Evolutionary conservation across 2,888 invertebrate species (phyloP).

Genomic region (Branchellion lobata): DNA sequence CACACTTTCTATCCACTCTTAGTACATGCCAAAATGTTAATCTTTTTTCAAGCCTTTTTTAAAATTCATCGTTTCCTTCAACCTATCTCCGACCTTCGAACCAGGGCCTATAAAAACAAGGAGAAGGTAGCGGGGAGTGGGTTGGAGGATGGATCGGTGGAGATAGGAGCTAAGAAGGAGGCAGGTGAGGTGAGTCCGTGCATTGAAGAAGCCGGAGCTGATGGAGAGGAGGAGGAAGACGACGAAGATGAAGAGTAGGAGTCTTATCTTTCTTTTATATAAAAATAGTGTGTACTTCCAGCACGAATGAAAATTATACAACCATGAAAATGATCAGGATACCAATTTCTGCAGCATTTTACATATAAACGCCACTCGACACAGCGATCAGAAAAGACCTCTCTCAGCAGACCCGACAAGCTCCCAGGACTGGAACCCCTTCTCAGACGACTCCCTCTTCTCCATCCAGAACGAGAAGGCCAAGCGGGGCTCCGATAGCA

Average conservation of each 20-base stretch:
- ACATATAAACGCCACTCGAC: background rate
- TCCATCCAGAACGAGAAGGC: constrained; percentile 81
- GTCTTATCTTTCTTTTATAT: no score
- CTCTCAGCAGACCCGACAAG: constrained; percentile 67
- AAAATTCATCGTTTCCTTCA: no score
- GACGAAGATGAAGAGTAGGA: background rate
- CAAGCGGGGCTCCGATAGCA: constrained; percentile 75
- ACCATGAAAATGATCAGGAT: no score
- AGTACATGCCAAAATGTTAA: background rate
- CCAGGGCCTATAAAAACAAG: background rate
- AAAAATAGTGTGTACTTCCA: no score
- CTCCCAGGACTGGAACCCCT: constrained; percentile 75
- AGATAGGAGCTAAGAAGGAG: background rate
- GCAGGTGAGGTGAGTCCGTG: background rate
- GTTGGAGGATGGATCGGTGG: background rate
- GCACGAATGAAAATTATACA: no score
- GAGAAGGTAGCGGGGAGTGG: no score
- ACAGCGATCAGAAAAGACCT: constrained; percentile 56
- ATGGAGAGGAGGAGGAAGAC: background rate
- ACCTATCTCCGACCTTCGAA: no score
- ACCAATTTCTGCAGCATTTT: no score
- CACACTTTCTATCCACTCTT: background rate
- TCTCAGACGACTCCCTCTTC: constrained; percentile 76
- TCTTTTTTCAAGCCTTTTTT: no score
- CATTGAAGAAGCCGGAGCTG: constrained; percentile 6